phyloP scores from a whole-genome alignment of 2,113 vertebrate species.

The Cynocephalus volans region DNA sequence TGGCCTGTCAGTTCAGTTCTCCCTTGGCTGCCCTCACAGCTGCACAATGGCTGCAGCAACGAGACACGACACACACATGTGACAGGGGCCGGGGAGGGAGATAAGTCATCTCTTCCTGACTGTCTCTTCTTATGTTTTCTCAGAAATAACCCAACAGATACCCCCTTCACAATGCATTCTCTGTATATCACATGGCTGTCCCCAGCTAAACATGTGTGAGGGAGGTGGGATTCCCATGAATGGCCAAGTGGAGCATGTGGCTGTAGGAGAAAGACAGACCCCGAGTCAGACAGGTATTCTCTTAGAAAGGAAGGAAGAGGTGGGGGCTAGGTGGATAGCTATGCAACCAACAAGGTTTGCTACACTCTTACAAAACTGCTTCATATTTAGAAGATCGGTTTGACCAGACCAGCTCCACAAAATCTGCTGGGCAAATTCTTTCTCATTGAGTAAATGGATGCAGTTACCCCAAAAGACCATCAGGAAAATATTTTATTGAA shows the following conservation, averaged over 20 bases:
- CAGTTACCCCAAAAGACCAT: not conserved
- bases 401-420: not conserved
- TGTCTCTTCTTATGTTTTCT: not conserved
- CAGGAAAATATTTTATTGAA: conserved; percentile 4
- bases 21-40: too few species aligned
- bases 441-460: not conserved
- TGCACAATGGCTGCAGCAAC: not conserved
- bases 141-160: not conserved
- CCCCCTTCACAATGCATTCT: not conserved
- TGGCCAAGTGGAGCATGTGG: not conserved
- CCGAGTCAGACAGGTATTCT: fast-evolving
- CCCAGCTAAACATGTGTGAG: not conserved
- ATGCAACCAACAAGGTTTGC: not conserved
- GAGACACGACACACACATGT: fast-evolving
- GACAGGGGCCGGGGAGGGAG: not conserved
- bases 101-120: not conserved
- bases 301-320: not conserved
- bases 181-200: not conserved
- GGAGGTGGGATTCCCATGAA: too few species aligned
- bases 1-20: not conserved
- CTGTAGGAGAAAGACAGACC: not conserved
- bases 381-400: not conserved
- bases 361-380: not conserved
- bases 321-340: not conserved
- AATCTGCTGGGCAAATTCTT: not conserved